A percentile compares a stretch with the other conserved stretches of the same genome.
Conservation (phyloP, 1,140 invertebrate genomes). For the Ephestia elutella region DNA sequence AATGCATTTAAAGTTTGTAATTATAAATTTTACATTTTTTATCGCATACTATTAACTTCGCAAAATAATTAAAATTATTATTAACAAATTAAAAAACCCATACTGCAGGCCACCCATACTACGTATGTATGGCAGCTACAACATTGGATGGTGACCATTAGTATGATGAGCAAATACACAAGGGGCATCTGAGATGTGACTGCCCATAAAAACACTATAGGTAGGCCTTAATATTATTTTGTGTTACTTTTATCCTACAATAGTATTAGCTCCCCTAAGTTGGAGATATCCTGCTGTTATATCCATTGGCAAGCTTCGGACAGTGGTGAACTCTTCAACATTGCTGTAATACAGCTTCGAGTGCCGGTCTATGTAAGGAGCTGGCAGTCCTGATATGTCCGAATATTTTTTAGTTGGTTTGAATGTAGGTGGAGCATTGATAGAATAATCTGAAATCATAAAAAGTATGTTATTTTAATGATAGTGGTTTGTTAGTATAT, state of each 20-base stretch:
- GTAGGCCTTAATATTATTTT: no score
- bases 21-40: no score
- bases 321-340: constrained; percentile 88
- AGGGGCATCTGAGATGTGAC: neutral
- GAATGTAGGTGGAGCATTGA: constrained; percentile 93
- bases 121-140: no score
- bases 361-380: constrained; percentile 92
- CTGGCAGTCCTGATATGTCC: constrained; percentile 90
- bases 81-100: no score
- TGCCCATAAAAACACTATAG: no score
- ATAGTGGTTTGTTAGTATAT: neutral
- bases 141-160: no score
- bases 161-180: no score
- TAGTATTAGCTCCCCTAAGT: constrained; percentile 87
- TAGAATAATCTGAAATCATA: constrained; percentile 80
- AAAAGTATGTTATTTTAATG: neutral
- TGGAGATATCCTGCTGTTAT: constrained; percentile 91
- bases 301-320: constrained; percentile 90
- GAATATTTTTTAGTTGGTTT: constrained; percentile 95
- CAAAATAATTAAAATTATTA: no score
- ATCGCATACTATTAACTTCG: no score
- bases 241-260: constrained; percentile 79
- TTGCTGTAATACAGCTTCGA: constrained; percentile 90
- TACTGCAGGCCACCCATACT: no score
- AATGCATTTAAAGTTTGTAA: no score